phyloP scores from a whole-genome alignment of 2,113 vertebrate species.

The Aspiorhynchus laticeps region DNA sequence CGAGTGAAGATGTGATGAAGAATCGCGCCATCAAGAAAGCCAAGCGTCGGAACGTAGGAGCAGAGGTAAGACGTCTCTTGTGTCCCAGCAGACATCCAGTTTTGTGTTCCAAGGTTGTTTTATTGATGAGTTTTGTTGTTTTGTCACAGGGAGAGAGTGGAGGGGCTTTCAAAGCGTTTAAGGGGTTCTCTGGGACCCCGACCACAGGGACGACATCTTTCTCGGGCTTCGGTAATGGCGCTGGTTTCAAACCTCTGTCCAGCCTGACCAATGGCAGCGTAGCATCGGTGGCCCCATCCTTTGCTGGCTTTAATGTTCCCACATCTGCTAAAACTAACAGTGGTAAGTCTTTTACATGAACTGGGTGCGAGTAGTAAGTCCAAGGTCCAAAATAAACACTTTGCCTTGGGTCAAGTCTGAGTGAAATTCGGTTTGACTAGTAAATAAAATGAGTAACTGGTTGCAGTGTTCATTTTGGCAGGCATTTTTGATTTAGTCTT shows the following conservation, averaged over 20 bases:
- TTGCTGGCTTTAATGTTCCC: constrained; percentile 67
- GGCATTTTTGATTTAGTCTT: too few species aligned
- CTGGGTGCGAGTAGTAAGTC: background rate
- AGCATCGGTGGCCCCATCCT: constrained; percentile 62
- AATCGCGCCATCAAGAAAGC: constrained; percentile 93
- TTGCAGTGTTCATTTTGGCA: too few species aligned
- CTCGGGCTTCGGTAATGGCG: constrained; percentile 79
- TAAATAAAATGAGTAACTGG: too few species aligned
- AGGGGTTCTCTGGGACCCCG: constrained; percentile 79
- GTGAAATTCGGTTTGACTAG: background rate
- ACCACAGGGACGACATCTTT: constrained; percentile 69
- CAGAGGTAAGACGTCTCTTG: constrained; percentile 76
- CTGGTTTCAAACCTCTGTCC: constrained; percentile 77
- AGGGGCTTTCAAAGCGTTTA: constrained; percentile 91
- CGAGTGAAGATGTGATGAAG: constrained; percentile 92
- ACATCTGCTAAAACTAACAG: constrained; percentile 65
- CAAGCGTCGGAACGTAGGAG: constrained; percentile 81
- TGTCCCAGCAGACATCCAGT: background rate
- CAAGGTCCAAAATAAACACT: background rate
- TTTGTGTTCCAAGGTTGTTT: constrained; percentile 10
- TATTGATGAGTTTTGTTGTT: constrained; percentile 3
- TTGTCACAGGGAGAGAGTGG: constrained; percentile 78
- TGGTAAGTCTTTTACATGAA: constrained; percentile 73
- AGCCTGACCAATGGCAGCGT: constrained; percentile 83
- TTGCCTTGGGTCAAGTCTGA: background rate